phyloP scores from a whole-genome alignment of 2,888 invertebrate species.

The Calliopum simillimum region DNA sequence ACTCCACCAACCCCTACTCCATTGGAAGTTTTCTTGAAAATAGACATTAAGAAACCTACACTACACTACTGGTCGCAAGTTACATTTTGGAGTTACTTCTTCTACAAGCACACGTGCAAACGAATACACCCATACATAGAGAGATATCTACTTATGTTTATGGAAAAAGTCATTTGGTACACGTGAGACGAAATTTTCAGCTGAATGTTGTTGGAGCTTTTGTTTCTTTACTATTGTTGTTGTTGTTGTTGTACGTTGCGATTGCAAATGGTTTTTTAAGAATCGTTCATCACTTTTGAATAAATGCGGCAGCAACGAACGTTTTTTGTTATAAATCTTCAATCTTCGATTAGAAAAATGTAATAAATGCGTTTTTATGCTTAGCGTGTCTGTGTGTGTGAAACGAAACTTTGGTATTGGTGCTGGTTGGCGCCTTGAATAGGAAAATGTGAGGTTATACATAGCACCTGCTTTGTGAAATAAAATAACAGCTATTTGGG shows the following conservation, averaged over 20 bases:
- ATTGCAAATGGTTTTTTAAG: conserved; percentile 49
- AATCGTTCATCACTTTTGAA: conserved; percentile 50
- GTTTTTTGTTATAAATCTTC: conserved; percentile 52
- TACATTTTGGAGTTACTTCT: neutral
- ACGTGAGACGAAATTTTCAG: conserved; percentile 36
- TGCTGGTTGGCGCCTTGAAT: too few species aligned
- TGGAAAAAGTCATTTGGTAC: conserved; percentile 39
- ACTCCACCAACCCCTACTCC: too few species aligned
- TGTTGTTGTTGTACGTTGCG: conserved; percentile 31
- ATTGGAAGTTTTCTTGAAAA: conserved; percentile 11
- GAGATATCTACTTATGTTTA: too few species aligned
- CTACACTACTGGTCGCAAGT: conserved; percentile 13
- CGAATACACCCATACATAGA: conserved; percentile 17
- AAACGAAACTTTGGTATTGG: too few species aligned
- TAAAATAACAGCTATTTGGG: neutral
- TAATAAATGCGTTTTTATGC: conserved; percentile 49
- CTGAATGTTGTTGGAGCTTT: conserved; percentile 5
- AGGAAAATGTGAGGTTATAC: too few species aligned
- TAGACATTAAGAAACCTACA: conserved; percentile 30
- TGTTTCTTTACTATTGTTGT: neutral
- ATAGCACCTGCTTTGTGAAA: neutral
- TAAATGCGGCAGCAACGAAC: conserved; percentile 27
- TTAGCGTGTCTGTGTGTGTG: conserved; percentile 23
- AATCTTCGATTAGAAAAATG: conserved; percentile 51
- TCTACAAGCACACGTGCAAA: conserved; percentile 1